These are phyloP conservation scores for Oryzias javanicus DNA, from an alignment of 2,113 vertebrate species.

Conservation along the genomic window DNA sequence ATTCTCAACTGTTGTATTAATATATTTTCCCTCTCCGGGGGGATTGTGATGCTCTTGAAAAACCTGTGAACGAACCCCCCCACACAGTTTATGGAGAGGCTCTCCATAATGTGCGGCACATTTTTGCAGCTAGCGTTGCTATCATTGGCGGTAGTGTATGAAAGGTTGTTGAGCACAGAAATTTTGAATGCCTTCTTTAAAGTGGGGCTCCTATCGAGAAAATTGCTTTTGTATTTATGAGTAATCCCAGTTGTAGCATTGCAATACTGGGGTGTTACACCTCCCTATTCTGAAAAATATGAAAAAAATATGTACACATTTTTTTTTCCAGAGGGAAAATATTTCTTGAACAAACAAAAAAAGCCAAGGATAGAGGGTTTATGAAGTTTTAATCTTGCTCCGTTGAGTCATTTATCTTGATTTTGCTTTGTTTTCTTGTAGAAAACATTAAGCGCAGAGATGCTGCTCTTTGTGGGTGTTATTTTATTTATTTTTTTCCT, in stretches of 20 bases:
- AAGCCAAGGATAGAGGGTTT: not conserved
- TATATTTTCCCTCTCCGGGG: conserved; percentile 7
- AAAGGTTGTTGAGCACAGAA: conserved; percentile 36
- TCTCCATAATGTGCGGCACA: conserved; percentile 15
- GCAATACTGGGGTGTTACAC: not conserved
- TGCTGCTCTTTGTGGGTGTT: conserved; percentile 3
- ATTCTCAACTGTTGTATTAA: conserved; percentile 20
- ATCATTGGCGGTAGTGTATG: conserved; percentile 26
- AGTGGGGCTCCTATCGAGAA: conserved; percentile 36
- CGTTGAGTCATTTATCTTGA: not conserved
- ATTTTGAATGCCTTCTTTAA: conserved; percentile 29
- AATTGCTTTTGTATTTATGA: conserved; percentile 49
- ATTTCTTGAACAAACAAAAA: not conserved
- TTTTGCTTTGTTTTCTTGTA: conserved; percentile 6
- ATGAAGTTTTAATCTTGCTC: not conserved
- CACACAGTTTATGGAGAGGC: conserved; percentile 32
- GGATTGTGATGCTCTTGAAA: conserved; percentile 16
- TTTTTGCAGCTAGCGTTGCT: conserved; percentile 1
- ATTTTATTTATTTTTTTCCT: not conserved
- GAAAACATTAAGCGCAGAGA: conserved; percentile 5
- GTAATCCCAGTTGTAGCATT: conserved; percentile 8
- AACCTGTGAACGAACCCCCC: conserved; percentile 27
- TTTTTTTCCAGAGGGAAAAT: no score
- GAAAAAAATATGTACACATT: conserved; percentile 4
- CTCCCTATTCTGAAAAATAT: not conserved